Conservation (phyloP, 2,797 vertebrate genomes). For the Percopsis omiscomaycus region DNA sequence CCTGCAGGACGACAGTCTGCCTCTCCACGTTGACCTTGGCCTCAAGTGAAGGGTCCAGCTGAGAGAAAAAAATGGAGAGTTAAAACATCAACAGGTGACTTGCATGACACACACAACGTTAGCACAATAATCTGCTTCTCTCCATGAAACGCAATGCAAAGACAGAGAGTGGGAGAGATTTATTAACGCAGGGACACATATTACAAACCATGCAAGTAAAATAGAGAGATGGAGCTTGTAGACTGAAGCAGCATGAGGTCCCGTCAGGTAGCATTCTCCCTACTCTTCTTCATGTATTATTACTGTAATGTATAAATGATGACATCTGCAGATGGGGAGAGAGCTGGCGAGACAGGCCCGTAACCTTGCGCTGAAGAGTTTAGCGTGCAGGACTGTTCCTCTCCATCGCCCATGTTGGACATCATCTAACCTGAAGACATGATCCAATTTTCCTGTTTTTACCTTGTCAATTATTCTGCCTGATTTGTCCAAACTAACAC, state of each 20-base stretch:
- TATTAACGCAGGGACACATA: not conserved
- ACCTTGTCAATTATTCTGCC: slow-evolving; percentile 25
- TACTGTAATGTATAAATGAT: slow-evolving; percentile 40
- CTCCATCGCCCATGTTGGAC: not conserved
- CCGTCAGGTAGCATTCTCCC: not conserved
- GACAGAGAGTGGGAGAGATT: not conserved
- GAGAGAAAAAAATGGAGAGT: slow-evolving; percentile 24
- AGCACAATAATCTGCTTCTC: not conserved
- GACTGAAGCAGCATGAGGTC: not conserved
- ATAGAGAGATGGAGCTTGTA: slow-evolving; percentile 1
- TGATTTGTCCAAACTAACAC: slow-evolving; percentile 21
- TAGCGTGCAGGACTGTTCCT: slow-evolving; percentile 3
- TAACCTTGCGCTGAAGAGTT: slow-evolving; percentile 5
- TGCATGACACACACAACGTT: not conserved
- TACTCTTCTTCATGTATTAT: not conserved
- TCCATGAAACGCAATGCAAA: not conserved
- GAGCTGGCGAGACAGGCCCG: slow-evolving; percentile 1
- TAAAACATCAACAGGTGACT: not conserved
- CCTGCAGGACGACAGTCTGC: slow-evolving; percentile 81
- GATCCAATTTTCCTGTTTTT: slow-evolving; percentile 5
- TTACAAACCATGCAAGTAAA: not conserved
- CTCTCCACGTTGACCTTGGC: slow-evolving; percentile 78
- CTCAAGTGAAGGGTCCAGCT: slow-evolving; percentile 91
- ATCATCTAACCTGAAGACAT: slow-evolving; percentile 5
- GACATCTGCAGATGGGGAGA: slow-evolving; percentile 23